phyloP scores from a whole-genome alignment of 2,888 invertebrate species.

The Patella caerulea region DNA sequence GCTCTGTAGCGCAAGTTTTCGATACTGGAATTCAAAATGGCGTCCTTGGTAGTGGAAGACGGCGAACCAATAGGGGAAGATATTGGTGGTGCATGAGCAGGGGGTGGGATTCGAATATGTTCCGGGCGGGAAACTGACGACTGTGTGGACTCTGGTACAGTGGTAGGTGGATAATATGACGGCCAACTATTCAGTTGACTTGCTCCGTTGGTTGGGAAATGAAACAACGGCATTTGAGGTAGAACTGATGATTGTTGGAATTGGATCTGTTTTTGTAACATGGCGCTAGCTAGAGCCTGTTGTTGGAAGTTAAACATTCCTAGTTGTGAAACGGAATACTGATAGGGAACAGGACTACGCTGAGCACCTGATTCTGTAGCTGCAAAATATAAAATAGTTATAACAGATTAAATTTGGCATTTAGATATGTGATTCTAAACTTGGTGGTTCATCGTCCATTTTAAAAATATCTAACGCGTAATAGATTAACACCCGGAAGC shows the following conservation, averaged over 20 bases:
- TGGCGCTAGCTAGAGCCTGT: constrained; percentile 33
- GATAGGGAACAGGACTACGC: constrained; percentile 11
- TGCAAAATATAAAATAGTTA: neutral
- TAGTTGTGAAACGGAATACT: constrained; percentile 27
- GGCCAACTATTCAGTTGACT: constrained; percentile 24
- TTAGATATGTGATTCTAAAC: no score
- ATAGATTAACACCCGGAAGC: no score
- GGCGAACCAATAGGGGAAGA: constrained; percentile 17
- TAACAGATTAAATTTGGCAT: no score
- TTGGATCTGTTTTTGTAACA: constrained; percentile 29
- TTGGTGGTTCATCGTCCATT: no score
- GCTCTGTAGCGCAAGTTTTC: constrained; percentile 74
- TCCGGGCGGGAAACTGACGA: constrained; percentile 27
- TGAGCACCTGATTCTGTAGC: constrained; percentile 2
- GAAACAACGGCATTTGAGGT: constrained; percentile 20
- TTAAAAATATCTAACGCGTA: no score
- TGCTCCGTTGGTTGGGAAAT: constrained; percentile 14
- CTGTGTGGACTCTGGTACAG: constrained; percentile 26
- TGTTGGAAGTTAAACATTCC: constrained; percentile 34
- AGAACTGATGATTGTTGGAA: constrained; percentile 18
- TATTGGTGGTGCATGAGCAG: constrained; percentile 24
- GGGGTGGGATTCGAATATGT: constrained; percentile 24
- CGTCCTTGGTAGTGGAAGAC: constrained; percentile 74
- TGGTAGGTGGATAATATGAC: constrained; percentile 19
- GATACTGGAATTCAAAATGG: constrained; percentile 86